phyloP scores from a whole-genome alignment of 2,888 invertebrate genomes.

The Kuschelorhynchus macadamiae region DNA sequence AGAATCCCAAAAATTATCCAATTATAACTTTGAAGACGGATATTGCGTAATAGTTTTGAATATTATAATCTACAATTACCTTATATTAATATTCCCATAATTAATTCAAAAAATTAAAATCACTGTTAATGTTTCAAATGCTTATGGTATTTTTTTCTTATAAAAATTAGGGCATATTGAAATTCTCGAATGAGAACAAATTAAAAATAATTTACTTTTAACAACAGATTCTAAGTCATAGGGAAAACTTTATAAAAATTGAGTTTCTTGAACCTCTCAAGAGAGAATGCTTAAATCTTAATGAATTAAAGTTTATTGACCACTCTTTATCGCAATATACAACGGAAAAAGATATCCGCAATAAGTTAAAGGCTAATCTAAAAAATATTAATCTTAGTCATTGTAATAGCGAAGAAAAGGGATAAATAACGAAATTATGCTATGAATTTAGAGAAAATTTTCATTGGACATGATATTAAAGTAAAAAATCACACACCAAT shows the following conservation, averaged over 20 bases:
- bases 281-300: conserved; percentile 12
- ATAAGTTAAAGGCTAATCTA: neutral
- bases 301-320: conserved; percentile 17
- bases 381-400: neutral
- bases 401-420: conserved; percentile 12
- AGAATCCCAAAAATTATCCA: no score
- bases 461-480: conserved; percentile 25
- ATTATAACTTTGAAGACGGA: neutral
- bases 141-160: conserved; percentile 21
- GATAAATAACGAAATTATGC: conserved; percentile 1
- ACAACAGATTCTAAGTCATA: conserved; percentile 8
- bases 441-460: conserved; percentile 47
- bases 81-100: conserved; percentile 9
- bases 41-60: neutral
- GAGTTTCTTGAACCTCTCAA: conserved; percentile 15
- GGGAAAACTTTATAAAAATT: conserved; percentile 13
- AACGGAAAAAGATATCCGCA: neutral
- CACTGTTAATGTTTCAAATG: conserved; percentile 14
- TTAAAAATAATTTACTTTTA: conserved; percentile 13
- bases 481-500: conserved; percentile 45
- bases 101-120: conserved; percentile 16
- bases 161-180: conserved; percentile 10
- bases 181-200: conserved; percentile 26
- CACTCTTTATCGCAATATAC: neutral
- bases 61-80: conserved; percentile 29